Evolutionary conservation across 1,140 invertebrate genomes (phyloP).

Genomic region (Mizuhopecten yessoensis): DNA sequence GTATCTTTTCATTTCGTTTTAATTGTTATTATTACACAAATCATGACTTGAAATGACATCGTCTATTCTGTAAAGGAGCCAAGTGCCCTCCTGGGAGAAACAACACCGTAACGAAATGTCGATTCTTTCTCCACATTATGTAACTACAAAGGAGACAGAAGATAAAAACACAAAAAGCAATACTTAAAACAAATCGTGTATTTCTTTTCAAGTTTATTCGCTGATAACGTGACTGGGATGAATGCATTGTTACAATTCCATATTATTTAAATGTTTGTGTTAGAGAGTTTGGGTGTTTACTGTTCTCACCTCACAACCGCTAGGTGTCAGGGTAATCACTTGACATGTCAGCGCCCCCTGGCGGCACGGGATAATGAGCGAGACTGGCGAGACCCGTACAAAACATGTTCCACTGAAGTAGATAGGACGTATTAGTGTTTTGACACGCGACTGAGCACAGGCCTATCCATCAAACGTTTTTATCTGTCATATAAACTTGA

Average conservation of each 20-base stretch:
- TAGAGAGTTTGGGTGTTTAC: constrained; percentile 7
- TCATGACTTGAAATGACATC: constrained; percentile 16
- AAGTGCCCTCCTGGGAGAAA: constrained; percentile 23
- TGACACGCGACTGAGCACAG: constrained; percentile 15
- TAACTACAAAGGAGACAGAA: not conserved
- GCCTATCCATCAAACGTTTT: constrained; percentile 6
- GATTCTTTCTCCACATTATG: not conserved
- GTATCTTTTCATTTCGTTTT: not conserved
- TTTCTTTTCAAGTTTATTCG: constrained; percentile 15
- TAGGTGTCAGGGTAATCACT: constrained; percentile 26
- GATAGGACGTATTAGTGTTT: not conserved
- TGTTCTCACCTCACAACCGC: constrained; percentile 36
- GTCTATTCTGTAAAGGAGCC: not conserved
- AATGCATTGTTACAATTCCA: constrained; percentile 3
- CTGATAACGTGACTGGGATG: constrained; percentile 7
- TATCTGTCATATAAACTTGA: constrained; percentile 35
- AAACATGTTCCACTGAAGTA: constrained; percentile 33
- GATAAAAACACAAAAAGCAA: not conserved
- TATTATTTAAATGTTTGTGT: constrained; percentile 27
- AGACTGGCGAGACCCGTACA: not conserved
- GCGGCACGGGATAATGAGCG: constrained; percentile 3
- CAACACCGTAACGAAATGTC: constrained; percentile 25
- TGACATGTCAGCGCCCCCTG: constrained; percentile 36
- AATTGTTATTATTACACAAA: constrained; percentile 36
- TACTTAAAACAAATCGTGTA: not conserved